Conservation (phyloP, 2,113 vertebrate species). For the Poicephalus gulielmi region DNA sequence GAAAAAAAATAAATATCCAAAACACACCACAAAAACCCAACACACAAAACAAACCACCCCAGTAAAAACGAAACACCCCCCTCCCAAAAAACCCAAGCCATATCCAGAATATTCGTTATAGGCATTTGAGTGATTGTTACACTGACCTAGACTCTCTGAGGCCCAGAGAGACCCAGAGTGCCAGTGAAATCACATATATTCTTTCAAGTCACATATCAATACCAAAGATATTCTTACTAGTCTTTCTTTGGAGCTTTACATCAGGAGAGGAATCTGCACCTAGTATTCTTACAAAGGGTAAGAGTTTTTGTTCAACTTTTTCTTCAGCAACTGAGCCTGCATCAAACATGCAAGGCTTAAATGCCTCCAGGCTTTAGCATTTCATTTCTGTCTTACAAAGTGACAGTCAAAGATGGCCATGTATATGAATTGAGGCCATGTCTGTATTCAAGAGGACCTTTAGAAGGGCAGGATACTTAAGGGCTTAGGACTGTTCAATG, state of each 20-base stretch:
- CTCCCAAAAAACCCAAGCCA: accelerated
- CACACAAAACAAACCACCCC: not conserved
- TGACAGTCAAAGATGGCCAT: not conserved
- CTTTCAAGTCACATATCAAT: not conserved
- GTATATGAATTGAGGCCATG: not conserved
- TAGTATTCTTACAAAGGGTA: not conserved
- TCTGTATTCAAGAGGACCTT: not conserved
- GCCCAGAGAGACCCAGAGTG: not conserved
- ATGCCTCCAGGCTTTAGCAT: not conserved
- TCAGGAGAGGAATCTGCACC: not conserved
- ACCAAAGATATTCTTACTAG: not conserved
- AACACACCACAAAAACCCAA: not conserved
- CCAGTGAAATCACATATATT: not conserved
- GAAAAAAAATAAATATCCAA: not conserved
- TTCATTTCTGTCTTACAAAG: not conserved
- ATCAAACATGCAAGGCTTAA: not conserved
- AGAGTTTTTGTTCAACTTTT: not conserved
- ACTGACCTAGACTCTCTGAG: not conserved
- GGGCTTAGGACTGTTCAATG: not conserved
- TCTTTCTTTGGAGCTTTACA: not conserved
- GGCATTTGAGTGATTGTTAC: not conserved
- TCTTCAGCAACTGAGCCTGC: not conserved
- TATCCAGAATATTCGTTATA: not conserved
- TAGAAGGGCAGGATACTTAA: not conserved
- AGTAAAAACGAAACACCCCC: not conserved